Evolutionary conservation across 2,888 invertebrate species (phyloP).

Genomic region (Diarsia mendica): DNA sequence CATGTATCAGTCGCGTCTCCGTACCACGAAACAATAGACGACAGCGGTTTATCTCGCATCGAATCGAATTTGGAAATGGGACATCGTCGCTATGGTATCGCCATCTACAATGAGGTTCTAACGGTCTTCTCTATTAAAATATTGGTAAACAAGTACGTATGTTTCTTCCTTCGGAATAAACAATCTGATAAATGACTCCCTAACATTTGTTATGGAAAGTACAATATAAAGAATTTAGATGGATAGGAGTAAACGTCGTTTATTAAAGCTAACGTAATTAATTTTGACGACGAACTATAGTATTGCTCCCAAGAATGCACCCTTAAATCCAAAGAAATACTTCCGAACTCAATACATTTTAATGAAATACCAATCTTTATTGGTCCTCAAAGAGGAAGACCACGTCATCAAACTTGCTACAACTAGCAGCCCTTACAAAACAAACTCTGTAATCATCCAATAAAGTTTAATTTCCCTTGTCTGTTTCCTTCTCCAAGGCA

Average conservation of each 20-base stretch:
- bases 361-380: constrained; percentile 62
- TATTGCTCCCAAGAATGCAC: constrained; percentile 43
- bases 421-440: constrained; percentile 11
- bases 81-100: too few relatives aligned
- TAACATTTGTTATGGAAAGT: neutral
- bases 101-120: neutral
- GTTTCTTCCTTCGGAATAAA: neutral
- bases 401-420: constrained; percentile 14
- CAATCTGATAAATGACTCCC: neutral
- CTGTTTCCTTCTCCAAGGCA: neutral
- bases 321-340: constrained; percentile 51
- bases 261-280: constrained; percentile 1
- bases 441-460: neutral
- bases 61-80: too few relatives aligned
- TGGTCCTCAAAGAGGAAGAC: constrained; percentile 17
- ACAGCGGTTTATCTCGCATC: too few relatives aligned
- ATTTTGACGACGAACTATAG: constrained; percentile 21
- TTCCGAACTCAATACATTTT: constrained; percentile 48
- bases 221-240: neutral
- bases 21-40: too few relatives aligned
- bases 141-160: neutral
- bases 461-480: constrained; percentile 35
- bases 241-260: neutral
- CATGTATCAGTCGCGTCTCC: too few relatives aligned
- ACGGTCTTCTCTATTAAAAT: neutral